phyloP scores from a whole-genome alignment of 2,888 invertebrate species.

The Osedax fenrisi region DNA sequence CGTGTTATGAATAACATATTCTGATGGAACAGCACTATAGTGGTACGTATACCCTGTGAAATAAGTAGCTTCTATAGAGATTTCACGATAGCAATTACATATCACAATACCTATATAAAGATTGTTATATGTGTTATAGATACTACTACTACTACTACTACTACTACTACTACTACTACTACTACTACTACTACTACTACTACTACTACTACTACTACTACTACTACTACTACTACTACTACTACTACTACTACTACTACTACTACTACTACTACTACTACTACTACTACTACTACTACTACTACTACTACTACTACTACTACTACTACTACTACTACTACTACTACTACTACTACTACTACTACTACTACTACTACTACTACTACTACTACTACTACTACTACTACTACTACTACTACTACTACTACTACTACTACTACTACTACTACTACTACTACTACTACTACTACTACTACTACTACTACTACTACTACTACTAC shows the following conservation, averaged over 20 bases:
- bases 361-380: conserved; percentile 1
- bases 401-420: background rate
- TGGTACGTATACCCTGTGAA: too few relatives aligned
- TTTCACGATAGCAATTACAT: too few relatives aligned
- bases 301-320: conserved; percentile 2
- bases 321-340: conserved; percentile 7
- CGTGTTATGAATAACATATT: too few relatives aligned
- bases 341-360: conserved; percentile 7
- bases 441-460: background rate
- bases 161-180: conserved; percentile 5
- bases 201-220: background rate
- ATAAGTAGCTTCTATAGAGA: too few relatives aligned
- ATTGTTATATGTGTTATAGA: too few relatives aligned
- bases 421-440: background rate
- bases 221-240: conserved; percentile 2
- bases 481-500: conserved; percentile 3
- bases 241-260: conserved; percentile 2
- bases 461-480: conserved; percentile 7
- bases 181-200: background rate
- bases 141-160: background rate
- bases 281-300: background rate
- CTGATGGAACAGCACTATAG: too few relatives aligned
- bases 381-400: background rate
- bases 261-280: conserved; percentile 10
- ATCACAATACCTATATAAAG: too few relatives aligned